phyloP scores from a whole-genome alignment of 2,797 vertebrate species.

The Macropodus opercularis region DNA sequence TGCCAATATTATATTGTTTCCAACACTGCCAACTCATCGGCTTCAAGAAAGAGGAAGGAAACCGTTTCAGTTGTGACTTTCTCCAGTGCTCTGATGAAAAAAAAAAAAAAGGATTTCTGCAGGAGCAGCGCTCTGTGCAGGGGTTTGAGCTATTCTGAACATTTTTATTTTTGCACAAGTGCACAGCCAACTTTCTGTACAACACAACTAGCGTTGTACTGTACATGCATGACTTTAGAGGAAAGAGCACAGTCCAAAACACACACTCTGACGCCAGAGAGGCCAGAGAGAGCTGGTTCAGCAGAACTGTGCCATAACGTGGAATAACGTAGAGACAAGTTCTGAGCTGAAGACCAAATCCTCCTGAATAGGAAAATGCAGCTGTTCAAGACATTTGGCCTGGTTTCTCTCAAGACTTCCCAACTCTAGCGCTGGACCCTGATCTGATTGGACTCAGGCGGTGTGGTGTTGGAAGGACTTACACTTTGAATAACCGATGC shows the following conservation, averaged over 20 bases:
- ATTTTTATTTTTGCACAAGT: slow-evolving; percentile 30
- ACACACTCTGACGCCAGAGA: slow-evolving; percentile 53
- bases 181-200: slow-evolving; percentile 12
- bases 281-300: slow-evolving; percentile 54
- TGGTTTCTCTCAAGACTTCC: slow-evolving; percentile 18
- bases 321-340: slow-evolving; percentile 15
- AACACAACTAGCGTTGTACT: slow-evolving; percentile 34
- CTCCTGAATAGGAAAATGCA: slow-evolving; percentile 6
- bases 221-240: slow-evolving; percentile 16
- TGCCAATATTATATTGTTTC: slow-evolving; percentile 33
- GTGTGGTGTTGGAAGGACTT: slow-evolving; percentile 56
- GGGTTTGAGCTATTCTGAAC: slow-evolving; percentile 34
- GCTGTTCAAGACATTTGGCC: slow-evolving; percentile 18
- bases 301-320: slow-evolving; percentile 50
- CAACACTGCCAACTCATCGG: slow-evolving; percentile 5
- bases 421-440: background rate
- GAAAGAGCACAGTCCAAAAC: slow-evolving; percentile 53
- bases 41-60: slow-evolving; percentile 48
- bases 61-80: slow-evolving; percentile 20
- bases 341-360: background rate
- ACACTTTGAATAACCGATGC: slow-evolving; percentile 73
- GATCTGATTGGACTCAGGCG: slow-evolving; percentile 12
- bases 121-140: slow-evolving; percentile 7
- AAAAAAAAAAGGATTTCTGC: slow-evolving; percentile 26
- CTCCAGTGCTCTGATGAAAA: slow-evolving; percentile 20